Conservation (phyloP, 2,113 vertebrate species). For the Clarias magur region DNA sequence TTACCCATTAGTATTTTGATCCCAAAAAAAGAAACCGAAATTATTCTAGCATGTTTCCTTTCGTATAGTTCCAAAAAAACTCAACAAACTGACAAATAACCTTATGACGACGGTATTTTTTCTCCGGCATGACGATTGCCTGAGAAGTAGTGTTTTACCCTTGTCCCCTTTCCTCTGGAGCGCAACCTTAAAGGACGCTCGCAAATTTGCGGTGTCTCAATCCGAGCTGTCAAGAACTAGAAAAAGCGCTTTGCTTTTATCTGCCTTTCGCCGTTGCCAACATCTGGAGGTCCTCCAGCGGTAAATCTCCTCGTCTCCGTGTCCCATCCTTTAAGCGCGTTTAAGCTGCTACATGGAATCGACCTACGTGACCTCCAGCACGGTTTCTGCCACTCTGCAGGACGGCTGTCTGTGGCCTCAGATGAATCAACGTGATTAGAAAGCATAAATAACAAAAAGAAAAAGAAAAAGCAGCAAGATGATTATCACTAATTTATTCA, state of each 20-base stretch:
- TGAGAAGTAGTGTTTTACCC: background rate
- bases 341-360: conserved; percentile 75
- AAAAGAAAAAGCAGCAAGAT: conserved; percentile 55
- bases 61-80: background rate
- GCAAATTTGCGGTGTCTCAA: conserved; percentile 71
- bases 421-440: conserved; percentile 67
- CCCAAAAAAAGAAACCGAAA: background rate
- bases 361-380: conserved; percentile 70
- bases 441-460: conserved; percentile 67
- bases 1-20: background rate
- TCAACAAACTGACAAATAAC: background rate
- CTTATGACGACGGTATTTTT: background rate
- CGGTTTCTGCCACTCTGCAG: conserved; percentile 62
- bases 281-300: conserved; percentile 76
- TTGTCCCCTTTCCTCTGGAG: conserved; percentile 57
- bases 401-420: conserved; percentile 51
- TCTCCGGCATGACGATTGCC: background rate
- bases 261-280: conserved; percentile 63
- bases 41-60: background rate
- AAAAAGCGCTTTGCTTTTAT: conserved; percentile 68
- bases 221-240: conserved; percentile 69
- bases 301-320: conserved; percentile 70
- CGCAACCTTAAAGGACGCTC: conserved; percentile 64
- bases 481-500: conserved; percentile 76
- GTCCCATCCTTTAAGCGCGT: conserved; percentile 62